phyloP scores from a whole-genome alignment of 2,888 invertebrate species.

The Unio pictorum region DNA sequence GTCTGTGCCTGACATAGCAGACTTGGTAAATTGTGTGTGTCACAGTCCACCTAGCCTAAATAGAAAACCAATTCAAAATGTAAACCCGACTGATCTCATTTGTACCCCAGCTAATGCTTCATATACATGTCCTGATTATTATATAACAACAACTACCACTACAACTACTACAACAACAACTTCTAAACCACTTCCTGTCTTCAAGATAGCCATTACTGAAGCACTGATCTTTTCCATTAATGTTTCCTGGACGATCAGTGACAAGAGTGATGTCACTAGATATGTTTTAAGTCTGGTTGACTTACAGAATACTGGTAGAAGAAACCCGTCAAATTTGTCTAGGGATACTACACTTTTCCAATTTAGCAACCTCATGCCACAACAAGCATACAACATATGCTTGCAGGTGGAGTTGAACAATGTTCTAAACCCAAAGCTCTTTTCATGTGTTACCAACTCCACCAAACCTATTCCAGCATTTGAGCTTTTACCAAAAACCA shows the following conservation, averaged over 20 bases:
- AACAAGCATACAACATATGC: slow-evolving; percentile 1
- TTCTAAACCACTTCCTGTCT: slow-evolving; percentile 13
- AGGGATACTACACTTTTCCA: too few relatives aligned
- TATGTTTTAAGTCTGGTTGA: neutral
- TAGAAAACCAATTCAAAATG: slow-evolving; percentile 12
- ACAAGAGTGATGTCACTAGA: neutral
- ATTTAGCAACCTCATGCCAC: neutral
- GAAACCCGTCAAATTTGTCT: too few relatives aligned
- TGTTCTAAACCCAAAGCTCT: neutral
- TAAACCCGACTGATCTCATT: slow-evolving; percentile 16
- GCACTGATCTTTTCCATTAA: slow-evolving; percentile 50
- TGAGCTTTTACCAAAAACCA: slow-evolving; percentile 3
- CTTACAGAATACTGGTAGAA: too few relatives aligned
- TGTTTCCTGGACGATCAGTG: slow-evolving; percentile 4
- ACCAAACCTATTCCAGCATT: slow-evolving; percentile 18
- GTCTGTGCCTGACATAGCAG: neutral
- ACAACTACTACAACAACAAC: slow-evolving; percentile 20
- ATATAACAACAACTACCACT: slow-evolving; percentile 27
- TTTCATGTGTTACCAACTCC: neutral
- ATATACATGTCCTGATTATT: slow-evolving; percentile 28
- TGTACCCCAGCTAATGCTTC: slow-evolving; percentile 18
- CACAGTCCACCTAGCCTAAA: slow-evolving; percentile 17
- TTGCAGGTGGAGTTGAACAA: neutral
- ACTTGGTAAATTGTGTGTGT: slow-evolving; percentile 19
- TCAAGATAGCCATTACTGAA: slow-evolving; percentile 19